A percentile compares a stretch with the other conserved stretches of the same genome.
Conservation (phyloP, 2,113 vertebrate genomes). For the Echinops telfairi region DNA sequence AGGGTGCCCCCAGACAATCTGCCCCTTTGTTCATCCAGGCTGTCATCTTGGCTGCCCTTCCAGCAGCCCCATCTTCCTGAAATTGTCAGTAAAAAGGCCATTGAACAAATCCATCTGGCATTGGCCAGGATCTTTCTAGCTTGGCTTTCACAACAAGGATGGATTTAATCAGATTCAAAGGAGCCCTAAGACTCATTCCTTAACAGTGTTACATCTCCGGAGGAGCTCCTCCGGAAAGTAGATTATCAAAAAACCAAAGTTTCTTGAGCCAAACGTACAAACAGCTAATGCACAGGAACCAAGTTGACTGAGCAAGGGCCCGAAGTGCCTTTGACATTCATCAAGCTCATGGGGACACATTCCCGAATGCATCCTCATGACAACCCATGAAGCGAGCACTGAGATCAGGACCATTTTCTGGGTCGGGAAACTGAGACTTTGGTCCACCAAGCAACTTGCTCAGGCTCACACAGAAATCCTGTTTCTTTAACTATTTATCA, state of each 20-base stretch:
- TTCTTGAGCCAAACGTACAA: constrained; percentile 50
- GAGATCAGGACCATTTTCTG: constrained; percentile 22
- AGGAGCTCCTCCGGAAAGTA: constrained; percentile 26
- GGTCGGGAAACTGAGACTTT: not conserved
- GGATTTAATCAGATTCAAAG: constrained; percentile 69
- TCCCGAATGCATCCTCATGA: not conserved
- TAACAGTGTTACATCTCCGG: not conserved
- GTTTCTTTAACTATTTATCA: not conserved
- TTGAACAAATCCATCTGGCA: constrained; percentile 53
- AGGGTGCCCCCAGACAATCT: constrained; percentile 59
- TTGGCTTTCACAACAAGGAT: constrained; percentile 33
- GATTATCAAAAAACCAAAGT: not conserved
- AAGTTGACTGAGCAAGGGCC: not conserved
- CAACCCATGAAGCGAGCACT: not conserved
- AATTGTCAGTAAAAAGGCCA: constrained; percentile 48
- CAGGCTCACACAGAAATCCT: not conserved
- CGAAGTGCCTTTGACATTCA: constrained; percentile 10
- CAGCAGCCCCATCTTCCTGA: constrained; percentile 62
- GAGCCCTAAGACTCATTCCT: not conserved
- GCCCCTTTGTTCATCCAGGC: constrained; percentile 51
- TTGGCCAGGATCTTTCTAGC: constrained; percentile 49
- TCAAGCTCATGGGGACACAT: not conserved
- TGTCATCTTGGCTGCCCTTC: constrained; percentile 54
- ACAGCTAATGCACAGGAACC: not conserved
- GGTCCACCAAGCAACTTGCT: not conserved